A percentile compares a stretch with the other conserved stretches of the same genome.
Conservation (phyloP, 2,888 invertebrate species). For the Thera britannica region DNA sequence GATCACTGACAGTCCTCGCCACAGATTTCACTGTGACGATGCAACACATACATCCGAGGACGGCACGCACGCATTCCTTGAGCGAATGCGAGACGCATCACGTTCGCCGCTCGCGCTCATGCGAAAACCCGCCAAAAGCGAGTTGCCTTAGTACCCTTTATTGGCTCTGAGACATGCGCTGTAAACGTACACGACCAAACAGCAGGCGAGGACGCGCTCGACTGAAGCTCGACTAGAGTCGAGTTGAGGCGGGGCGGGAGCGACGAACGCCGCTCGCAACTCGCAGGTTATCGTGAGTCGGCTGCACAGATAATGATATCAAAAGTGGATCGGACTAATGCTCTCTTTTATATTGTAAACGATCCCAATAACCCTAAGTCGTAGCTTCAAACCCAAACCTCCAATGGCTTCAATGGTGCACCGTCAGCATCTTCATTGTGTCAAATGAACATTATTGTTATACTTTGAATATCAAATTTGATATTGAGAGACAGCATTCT, state of each 20-base stretch:
- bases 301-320: constrained; percentile 83
- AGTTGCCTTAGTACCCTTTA: constrained; percentile 66
- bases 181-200: constrained; percentile 60
- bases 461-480: constrained; percentile 50
- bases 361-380: constrained; percentile 63
- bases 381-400: constrained; percentile 24
- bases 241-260: constrained; percentile 69
- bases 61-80: constrained; percentile 75
- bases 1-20: constrained; percentile 66
- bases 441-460: constrained; percentile 45
- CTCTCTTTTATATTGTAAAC: constrained; percentile 81
- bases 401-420: constrained; percentile 59
- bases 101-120: constrained; percentile 64
- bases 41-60: constrained; percentile 60
- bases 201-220: constrained; percentile 70
- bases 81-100: constrained; percentile 72
- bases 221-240: constrained; percentile 59
- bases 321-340: constrained; percentile 84
- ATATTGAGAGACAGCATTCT: constrained; percentile 50
- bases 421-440: constrained; percentile 53
- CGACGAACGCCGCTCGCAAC: constrained; percentile 60
- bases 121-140: constrained; percentile 81
- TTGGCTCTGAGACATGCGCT: constrained; percentile 48
- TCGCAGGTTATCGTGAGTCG: constrained; percentile 82
- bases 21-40: constrained; percentile 73